These are phyloP conservation scores for Phylloscopus whistleri DNA, from an alignment of 2,113 vertebrate species.

Conservation along the genomic window DNA sequence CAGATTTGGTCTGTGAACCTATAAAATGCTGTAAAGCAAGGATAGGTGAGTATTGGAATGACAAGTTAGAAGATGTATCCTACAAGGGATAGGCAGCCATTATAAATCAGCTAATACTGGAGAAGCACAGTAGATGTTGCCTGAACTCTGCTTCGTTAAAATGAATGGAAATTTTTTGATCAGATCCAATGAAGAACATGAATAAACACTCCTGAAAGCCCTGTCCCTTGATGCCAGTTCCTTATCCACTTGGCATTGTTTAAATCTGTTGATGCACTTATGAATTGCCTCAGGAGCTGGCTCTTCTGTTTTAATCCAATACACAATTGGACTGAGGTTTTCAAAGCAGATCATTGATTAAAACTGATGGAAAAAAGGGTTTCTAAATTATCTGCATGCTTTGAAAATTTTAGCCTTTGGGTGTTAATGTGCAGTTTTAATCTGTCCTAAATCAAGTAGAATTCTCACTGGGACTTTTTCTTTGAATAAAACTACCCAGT, in stretches of 20 bases:
- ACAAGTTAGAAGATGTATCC: background rate
- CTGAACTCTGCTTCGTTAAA: background rate
- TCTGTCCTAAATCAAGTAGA: background rate
- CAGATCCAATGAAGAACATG: background rate
- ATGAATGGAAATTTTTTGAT: background rate
- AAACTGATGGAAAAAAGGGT: background rate
- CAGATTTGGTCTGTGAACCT: background rate
- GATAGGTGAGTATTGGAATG: background rate
- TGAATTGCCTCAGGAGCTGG: background rate
- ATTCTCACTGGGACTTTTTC: background rate
- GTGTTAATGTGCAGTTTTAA: background rate
- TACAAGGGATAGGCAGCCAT: background rate
- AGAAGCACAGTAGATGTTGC: background rate
- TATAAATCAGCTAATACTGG: background rate
- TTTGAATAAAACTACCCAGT: background rate
- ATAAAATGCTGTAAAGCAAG: background rate
- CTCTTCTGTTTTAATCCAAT: background rate
- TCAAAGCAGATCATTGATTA: constrained; percentile 8
- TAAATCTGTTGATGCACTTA: background rate
- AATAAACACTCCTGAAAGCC: background rate
- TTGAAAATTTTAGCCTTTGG: background rate
- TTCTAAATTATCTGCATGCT: background rate
- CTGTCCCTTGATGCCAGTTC: background rate
- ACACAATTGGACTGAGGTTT: background rate
- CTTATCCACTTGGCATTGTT: background rate